Evolutionary conservation across 53 echinoderm and acorn worm species (phyloP), one percentile per base, ranked within the genome.

Genomic region (Holothuria leucospilota): DNA sequence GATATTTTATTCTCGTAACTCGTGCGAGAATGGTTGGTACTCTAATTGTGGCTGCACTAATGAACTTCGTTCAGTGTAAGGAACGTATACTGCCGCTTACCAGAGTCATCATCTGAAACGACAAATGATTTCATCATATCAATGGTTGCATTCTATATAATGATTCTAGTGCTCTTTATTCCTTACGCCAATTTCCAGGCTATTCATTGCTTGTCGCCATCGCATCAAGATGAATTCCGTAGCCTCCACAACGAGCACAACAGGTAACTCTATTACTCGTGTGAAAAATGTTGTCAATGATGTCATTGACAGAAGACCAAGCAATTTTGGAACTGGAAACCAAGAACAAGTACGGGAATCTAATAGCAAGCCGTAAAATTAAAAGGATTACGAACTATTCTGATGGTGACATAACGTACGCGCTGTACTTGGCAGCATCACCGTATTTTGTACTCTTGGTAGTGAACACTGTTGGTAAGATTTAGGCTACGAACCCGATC

Each of bases 1-100:
- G 63, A 63, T 82, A 82, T 63, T 62, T 38, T 39, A 62, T 82
- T 20, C 23, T 82, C 0, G 62, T 82, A 21, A 82, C 82, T 7
- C 29, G 41, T 11, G 8, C 2, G 27, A 62, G 82, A 20, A 34
- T 64, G 13, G 40, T 82, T 1, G 39, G 13, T 24, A 21, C 39
- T 10, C 12, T 82, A 63, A 24, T 63, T 4, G 11, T 42, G 12
- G 82, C 82, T 20, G 30, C 65, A 3, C 6, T 82, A 12, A 8
- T 64, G 30, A 34, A 34, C 30, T 71, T 73, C 27, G n/a, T 73
- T 73, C 74, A 73, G 46, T 24, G 21, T 73, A 13, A 40, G 67
- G 28, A 27, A 67, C 30, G 0, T 28, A 6, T 67, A 67, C 15
- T 67, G 67, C 15, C 67, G 30, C 67, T 11, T 67, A 30, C 27